These are phyloP conservation scores for Brotogeris chrysoptera DNA, from an alignment of 2,797 vertebrate genomes.

Conservation along the genomic window DNA sequence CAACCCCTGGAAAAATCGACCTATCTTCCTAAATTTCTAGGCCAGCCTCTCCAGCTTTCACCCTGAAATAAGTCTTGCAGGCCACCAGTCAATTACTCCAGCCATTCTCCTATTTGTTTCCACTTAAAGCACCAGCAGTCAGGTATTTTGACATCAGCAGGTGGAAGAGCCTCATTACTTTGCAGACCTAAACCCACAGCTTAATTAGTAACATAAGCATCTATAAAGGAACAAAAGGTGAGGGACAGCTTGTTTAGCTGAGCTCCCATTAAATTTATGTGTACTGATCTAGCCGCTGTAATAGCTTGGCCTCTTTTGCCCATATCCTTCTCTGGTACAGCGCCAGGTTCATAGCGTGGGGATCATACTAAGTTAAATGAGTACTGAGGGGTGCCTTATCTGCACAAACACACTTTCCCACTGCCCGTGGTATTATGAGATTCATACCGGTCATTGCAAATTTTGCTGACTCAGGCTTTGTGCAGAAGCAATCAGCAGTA, in stretches of 20 bases:
- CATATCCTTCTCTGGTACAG: background rate
- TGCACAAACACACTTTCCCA: background rate
- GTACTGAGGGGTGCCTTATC: background rate
- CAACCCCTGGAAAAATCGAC: background rate
- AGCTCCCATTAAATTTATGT: background rate
- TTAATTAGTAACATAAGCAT: slow-evolving; percentile 65
- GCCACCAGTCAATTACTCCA: background rate
- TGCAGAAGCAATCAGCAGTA: background rate
- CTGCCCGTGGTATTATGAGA: background rate
- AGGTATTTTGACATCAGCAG: slow-evolving; percentile 46
- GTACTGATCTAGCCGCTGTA: background rate
- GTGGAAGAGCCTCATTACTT: slow-evolving; percentile 49
- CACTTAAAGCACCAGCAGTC: slow-evolving; percentile 12
- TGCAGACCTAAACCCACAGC: slow-evolving; percentile 31
- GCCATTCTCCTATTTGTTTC: slow-evolving; percentile 1
- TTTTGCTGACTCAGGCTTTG: slow-evolving; percentile 28
- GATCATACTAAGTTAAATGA: background rate
- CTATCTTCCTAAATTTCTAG: background rate
- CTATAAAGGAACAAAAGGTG: slow-evolving; percentile 51
- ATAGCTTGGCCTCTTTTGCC: background rate
- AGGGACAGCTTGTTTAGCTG: slow-evolving; percentile 30
- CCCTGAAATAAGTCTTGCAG: background rate
- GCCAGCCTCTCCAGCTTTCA: background rate
- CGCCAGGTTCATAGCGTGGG: background rate
- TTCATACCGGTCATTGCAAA: background rate